Conservation (phyloP, 30 jellyfish, hydroid and myxozoan species). For the Morbakka virulenta region DNA sequence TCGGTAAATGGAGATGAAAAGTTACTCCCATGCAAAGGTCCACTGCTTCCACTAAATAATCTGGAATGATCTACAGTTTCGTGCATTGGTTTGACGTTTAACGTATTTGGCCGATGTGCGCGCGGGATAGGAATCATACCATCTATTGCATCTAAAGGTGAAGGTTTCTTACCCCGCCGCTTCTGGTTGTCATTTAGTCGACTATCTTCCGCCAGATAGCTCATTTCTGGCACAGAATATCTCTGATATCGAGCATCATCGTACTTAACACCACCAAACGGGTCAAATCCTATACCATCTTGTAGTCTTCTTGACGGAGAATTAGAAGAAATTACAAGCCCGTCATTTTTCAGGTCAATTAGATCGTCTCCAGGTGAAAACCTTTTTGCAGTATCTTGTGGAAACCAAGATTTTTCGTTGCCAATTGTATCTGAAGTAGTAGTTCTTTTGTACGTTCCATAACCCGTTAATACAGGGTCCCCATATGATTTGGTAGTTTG, state of each 20-base stretch:
- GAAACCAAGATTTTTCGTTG: constrained; percentile 4
- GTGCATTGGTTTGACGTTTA: constrained; percentile 61
- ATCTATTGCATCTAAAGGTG: too few relatives aligned
- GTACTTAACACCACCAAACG: neutral
- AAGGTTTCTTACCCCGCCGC: too few relatives aligned
- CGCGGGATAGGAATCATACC: too few relatives aligned
- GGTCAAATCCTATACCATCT: neutral
- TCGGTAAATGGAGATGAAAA: constrained; percentile 77
- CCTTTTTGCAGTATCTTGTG: constrained; percentile 13
- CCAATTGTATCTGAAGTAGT: constrained; percentile 5
- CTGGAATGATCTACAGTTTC: neutral
- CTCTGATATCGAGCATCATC: constrained; percentile 25
- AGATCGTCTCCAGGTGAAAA: neutral
- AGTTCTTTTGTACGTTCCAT: constrained; percentile 83
- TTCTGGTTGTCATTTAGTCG: too few relatives aligned
- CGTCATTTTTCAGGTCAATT: neutral
- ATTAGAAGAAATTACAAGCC: too few relatives aligned
- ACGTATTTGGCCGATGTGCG: constrained; percentile 92
- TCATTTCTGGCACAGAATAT: constrained; percentile 35
- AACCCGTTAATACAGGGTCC: constrained; percentile 49
- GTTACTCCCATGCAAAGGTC: constrained; percentile 31
- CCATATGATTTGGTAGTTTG: constrained; percentile 45
- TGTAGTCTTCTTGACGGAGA: constrained; percentile 14
- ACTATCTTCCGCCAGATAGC: constrained; percentile 15
- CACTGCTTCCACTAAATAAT: constrained; percentile 29